Evolutionary conservation across 2,888 invertebrate genomes (phyloP).

Genomic region (Opisthograptis luteolata): DNA sequence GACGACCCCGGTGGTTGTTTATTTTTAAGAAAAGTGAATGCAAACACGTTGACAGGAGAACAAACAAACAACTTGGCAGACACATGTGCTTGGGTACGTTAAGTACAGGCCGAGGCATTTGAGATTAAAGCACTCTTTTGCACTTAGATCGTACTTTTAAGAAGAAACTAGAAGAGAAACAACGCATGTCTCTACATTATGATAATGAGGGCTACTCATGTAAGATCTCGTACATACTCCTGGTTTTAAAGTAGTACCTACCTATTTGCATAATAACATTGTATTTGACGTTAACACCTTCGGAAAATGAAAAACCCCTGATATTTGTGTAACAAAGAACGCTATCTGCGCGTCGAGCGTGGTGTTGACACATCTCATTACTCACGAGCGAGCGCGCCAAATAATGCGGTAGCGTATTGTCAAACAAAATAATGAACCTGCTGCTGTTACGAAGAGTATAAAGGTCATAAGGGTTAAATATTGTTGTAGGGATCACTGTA

Average conservation of each 20-base stretch:
- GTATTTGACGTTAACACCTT: no score
- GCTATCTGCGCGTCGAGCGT: slow-evolving; percentile 39
- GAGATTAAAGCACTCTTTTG: slow-evolving; percentile 27
- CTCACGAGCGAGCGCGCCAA: slow-evolving; percentile 37
- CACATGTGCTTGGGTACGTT: neutral
- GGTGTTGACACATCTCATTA: slow-evolving; percentile 52
- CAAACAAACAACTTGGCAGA: slow-evolving; percentile 18
- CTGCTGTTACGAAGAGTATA: no score
- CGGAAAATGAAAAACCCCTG: no score
- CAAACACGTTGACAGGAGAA: slow-evolving; percentile 17
- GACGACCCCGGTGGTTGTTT: slow-evolving; percentile 16
- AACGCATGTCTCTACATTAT: no score
- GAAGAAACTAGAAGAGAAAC: no score
- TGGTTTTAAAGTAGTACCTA: neutral
- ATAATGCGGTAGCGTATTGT: slow-evolving; percentile 13
- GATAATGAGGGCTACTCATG: no score
- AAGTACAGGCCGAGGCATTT: no score
- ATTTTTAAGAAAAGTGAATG: slow-evolving; percentile 23
- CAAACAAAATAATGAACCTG: slow-evolving; percentile 22
- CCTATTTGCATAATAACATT: neutral
- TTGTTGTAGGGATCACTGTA: no score
- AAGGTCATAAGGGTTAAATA: no score
- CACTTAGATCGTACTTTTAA: no score
- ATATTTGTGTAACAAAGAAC: slow-evolving; percentile 35
- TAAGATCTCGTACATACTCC: neutral